phyloP scores from a whole-genome alignment of 2,113 vertebrate genomes.

The Empidonax traillii region DNA sequence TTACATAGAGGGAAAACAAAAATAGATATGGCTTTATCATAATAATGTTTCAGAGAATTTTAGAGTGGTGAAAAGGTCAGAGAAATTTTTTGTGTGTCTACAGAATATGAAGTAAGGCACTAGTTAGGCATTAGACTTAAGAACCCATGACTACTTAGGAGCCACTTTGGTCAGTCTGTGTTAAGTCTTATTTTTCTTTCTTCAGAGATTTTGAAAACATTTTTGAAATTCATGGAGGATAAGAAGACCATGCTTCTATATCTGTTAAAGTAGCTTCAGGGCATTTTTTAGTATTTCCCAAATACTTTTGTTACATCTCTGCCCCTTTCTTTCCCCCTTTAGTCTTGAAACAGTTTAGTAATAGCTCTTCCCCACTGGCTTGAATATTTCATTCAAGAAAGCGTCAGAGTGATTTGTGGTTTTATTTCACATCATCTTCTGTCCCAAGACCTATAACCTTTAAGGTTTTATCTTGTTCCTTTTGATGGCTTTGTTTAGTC shows the following conservation, averaged over 20 bases:
- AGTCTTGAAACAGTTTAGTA: background rate
- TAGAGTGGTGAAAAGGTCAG: background rate
- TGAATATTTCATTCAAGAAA: background rate
- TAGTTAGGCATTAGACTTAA: background rate
- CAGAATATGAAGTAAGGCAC: background rate
- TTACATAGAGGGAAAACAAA: background rate
- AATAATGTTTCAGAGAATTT: background rate
- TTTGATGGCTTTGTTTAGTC: conserved; percentile 24
- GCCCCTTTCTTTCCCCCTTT: background rate
- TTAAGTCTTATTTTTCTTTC: background rate
- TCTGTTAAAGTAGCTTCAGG: background rate
- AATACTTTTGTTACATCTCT: background rate
- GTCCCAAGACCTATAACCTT: background rate
- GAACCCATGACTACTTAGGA: background rate
- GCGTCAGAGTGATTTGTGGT: background rate
- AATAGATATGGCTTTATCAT: background rate
- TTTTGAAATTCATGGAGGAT: background rate
- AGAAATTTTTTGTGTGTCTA: background rate
- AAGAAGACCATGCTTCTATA: background rate
- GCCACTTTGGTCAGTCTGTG: background rate
- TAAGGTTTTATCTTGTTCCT: background rate
- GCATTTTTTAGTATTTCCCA: background rate
- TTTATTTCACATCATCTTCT: background rate
- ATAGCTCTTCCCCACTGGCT: background rate
- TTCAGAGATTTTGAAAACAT: background rate